Evolutionary conservation across 2,797 vertebrate genomes (phyloP).

Genomic region (Picus viridis): DNA sequence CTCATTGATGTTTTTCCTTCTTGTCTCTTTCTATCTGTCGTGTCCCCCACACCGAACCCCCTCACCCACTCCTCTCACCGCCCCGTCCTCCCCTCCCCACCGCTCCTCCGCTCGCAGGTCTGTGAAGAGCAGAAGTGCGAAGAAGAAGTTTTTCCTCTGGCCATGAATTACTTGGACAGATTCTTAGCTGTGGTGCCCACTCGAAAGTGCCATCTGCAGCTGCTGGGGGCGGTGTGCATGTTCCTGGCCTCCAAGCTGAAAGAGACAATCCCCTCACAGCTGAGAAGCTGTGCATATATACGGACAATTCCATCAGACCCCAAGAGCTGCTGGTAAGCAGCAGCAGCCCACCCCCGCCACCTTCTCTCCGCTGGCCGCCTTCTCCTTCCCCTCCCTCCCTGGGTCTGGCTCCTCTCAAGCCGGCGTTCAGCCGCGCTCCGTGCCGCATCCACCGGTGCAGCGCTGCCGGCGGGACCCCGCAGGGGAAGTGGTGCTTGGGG

Average conservation of each 20-base stretch:
- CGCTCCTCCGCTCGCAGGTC: constrained; percentile 78
- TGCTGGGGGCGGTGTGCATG: constrained; percentile 93
- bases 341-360: background rate
- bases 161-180: constrained; percentile 98
- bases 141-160: constrained; percentile 93
- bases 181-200: constrained; percentile 90
- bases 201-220: constrained; percentile 90
- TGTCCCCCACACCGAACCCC: background rate
- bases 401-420: background rate
- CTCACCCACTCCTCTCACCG: background rate
- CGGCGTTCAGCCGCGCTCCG: background rate
- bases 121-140: constrained; percentile 93
- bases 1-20: background rate
- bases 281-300: constrained; percentile 94
- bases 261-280: constrained; percentile 89
- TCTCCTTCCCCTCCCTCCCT: background rate
- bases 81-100: background rate
- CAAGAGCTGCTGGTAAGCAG: constrained; percentile 93
- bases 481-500: background rate
- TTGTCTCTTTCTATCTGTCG: background rate
- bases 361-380: background rate
- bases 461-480: background rate
- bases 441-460: background rate
- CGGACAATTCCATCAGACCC: constrained; percentile 92
- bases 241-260: constrained; percentile 96